These are phyloP conservation scores for Exocentrus adspersus DNA, from an alignment of 2,888 invertebrate genomes.

Conservation along the genomic window DNA sequence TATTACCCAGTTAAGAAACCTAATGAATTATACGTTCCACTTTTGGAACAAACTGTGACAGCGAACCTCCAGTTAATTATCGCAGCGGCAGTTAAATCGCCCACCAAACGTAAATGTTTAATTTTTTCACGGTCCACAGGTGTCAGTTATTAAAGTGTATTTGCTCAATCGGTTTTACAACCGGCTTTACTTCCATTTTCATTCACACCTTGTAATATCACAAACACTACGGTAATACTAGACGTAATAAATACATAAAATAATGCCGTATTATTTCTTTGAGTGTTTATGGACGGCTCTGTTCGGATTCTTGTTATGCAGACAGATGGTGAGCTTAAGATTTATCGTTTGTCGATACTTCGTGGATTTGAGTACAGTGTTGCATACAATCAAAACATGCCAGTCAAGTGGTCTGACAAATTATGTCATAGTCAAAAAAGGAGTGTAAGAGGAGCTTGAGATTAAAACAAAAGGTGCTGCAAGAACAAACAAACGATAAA, in stretches of 20 bases:
- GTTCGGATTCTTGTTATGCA: constrained; percentile 36
- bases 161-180: constrained; percentile 16
- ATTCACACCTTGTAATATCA: constrained; percentile 22
- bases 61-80: no score
- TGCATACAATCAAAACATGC: no score
- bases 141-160: constrained; percentile 11
- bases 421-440: no score
- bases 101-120: constrained; percentile 10
- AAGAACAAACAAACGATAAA: no score
- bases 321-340: constrained; percentile 36
- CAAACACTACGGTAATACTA: constrained; percentile 16
- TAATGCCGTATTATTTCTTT: constrained; percentile 30
- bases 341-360: constrained; percentile 39
- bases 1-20: no score
- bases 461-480: no score
- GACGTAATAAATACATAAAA: constrained; percentile 31
- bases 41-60: no score
- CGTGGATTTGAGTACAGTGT: no score
- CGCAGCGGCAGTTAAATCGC: no score
- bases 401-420: no score
- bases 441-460: no score
- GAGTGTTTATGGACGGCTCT: constrained; percentile 16
- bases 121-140: constrained; percentile 2
- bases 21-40: no score
- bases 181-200: constrained; percentile 20